Conservation (phyloP, 1,140 invertebrate species). For the Acromyrmex charruanus region DNA sequence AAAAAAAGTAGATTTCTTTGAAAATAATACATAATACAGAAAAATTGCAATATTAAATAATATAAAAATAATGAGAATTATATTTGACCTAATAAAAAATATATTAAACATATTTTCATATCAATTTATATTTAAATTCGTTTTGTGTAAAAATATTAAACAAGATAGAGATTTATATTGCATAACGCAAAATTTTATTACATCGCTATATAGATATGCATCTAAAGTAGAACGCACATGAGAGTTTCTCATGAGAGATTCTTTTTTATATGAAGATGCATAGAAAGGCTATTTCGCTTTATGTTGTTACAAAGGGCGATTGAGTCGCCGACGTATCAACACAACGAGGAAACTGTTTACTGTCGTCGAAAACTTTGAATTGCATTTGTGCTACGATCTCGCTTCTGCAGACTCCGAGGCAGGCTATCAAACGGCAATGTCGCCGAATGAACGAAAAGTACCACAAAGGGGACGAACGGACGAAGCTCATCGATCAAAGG, state of each 20-base stretch:
- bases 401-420: constrained; percentile 38
- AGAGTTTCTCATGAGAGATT: not conserved
- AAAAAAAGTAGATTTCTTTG: not conserved
- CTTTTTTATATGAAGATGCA: constrained; percentile 45
- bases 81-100: not conserved
- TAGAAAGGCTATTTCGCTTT: constrained; percentile 52
- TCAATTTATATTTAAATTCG: not conserved
- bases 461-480: constrained; percentile 55
- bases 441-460: constrained; percentile 64
- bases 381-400: constrained; percentile 60
- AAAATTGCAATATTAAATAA: not conserved
- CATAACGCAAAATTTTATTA: constrained; percentile 19
- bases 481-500: constrained; percentile 56
- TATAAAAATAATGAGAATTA: not conserved
- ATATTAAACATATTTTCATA: not conserved
- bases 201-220: constrained; percentile 34
- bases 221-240: constrained; percentile 23
- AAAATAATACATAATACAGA: not conserved
- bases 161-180: constrained; percentile 24
- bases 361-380: constrained; percentile 62
- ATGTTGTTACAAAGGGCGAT: constrained; percentile 60
- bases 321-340: constrained; percentile 49
- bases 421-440: constrained; percentile 58
- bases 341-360: constrained; percentile 60
- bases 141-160: not conserved